Base-by-base conservation (phyloP, 1,140 invertebrate species). In the Hyphantria cunea region DNA sequence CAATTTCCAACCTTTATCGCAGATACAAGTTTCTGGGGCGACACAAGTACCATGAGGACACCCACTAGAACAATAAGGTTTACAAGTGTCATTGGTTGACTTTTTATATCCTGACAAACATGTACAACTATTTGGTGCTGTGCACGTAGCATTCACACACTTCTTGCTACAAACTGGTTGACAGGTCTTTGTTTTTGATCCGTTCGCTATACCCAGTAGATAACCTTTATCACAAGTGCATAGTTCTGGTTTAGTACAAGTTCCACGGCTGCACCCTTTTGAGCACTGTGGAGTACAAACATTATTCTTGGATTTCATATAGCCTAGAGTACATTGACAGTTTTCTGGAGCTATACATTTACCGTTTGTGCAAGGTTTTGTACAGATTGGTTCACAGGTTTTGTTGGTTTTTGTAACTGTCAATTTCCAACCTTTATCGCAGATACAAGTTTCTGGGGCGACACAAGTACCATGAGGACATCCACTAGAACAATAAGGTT, bases 101-200 rank as follows among this genome's bases (percentile, higher is more conserved):
- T 71, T 66, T 14, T 45, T 68, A 47, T 72, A 78, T 9, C 82
- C 82, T 0, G 31, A 3, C 13, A 34, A 14, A 48, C 82, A 84
- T 52, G 68, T 17, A 41, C 80, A 84, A 0, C 60, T 67, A 13
- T 77, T 68, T 14, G 76, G 79, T 9, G 61, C 70, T 0, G 64
- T 37, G 32, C 79, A 81, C 0, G 55, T 63, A 0, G 58, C 60
- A 51, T 74, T 74, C 10, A 3, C 37, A 41, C 72, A 74, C 3
- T 32, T 15, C 13, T 66, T 58, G 10, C 15, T 12, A 31, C 72
- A 74, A 32, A 71, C 52, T 0, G 60, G 42, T 25, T 63, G 32
- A 11, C 60, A 63, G 0, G 8, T 11, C 32, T 13, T 33, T 11
- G 33, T 33, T 6, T 0, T 17, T 10, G 31, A 11, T 33, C 15